Percentiles rank a stretch among this genome's conserved stretches.
These are phyloP conservation scores for Gryllus longicercus DNA, from an alignment of 2,888 invertebrate species.

Conservation along the genomic window DNA sequence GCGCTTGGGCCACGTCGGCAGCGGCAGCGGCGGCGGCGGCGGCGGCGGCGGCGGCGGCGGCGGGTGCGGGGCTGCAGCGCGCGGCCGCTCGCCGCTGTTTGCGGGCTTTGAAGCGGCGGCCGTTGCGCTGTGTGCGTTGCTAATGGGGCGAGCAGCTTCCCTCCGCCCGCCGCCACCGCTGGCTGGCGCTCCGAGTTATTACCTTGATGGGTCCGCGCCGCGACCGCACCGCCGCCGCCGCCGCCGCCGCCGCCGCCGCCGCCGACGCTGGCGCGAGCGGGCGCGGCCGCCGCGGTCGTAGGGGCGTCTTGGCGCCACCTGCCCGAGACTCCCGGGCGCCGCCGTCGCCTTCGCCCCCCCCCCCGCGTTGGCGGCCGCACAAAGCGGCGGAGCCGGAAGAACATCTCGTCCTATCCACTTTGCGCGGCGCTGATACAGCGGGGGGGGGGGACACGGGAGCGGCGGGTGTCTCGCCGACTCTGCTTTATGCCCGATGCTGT, in stretches of 20 bases:
- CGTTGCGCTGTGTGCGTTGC: background rate
- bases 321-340: no score
- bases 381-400: background rate
- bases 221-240: no score
- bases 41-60: background rate
- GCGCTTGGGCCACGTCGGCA: background rate
- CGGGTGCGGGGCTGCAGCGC: no score
- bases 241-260: no score
- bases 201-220: no score
- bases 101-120: background rate
- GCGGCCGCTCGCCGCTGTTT: background rate
- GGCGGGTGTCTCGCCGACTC: background rate
- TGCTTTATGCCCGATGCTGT: conserved; percentile 1
- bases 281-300: background rate
- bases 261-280: no score
- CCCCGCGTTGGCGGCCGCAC: background rate
- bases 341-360: background rate
- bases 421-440: background rate
- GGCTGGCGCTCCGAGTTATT: no score
- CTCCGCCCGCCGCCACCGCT: no score
- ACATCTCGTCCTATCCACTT: conserved; percentile 2
- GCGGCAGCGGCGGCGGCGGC: background rate
- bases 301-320: background rate
- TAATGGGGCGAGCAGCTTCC: background rate
- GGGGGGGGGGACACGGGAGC: background rate